Conservation (phyloP, 2,113 vertebrate species). For the Felis catus region F.catus_Fca126_mat1.0 CM031427.1:2640001-2640500, state of each 20-base stretch:
- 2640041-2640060: not conserved
- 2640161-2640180: not conserved
- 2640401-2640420: not conserved
- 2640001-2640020: constrained; percentile 26
- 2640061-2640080: accelerated
- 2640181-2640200: not conserved
- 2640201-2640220: not conserved
- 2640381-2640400: not conserved
- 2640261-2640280: not conserved
- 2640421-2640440: accelerated
- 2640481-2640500: not conserved
- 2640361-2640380: not conserved
- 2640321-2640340: not conserved
- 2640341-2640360: not conserved
- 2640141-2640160: not conserved
- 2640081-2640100: not conserved
- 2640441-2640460: not conserved
- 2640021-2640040: not conserved
- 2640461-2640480: not conserved
- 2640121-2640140: not conserved
- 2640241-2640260: not conserved
- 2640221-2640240: not conserved
- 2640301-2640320: accelerated
- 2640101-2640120: not conserved
- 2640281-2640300: not conserved